A percentile compares a stretch with the other conserved stretches of the same genome.
Conservation (phyloP, 2,797 vertebrate genomes). For the Fratercula arctica region DNA sequence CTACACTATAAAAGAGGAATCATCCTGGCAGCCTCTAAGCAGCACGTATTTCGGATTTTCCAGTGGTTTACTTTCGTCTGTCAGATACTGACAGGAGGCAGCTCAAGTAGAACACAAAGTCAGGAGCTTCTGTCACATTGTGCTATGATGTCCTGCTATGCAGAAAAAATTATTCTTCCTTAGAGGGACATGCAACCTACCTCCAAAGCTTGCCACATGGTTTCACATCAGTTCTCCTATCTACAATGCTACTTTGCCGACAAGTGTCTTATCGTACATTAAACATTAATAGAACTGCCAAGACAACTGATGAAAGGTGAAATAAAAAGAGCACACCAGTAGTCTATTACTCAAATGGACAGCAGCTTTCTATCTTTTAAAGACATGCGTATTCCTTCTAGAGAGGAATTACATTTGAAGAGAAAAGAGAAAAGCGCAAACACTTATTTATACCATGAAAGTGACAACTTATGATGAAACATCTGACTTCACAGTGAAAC, state of each 20-base stretch:
- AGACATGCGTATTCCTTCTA: not conserved
- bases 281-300: not conserved
- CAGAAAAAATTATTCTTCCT: not conserved
- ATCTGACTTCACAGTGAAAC: not conserved
- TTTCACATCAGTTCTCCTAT: not conserved
- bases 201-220: not conserved
- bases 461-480: not conserved
- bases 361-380: not conserved
- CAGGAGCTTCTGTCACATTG: not conserved
- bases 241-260: not conserved
- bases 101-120: not conserved
- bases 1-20: not conserved
- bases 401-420: not conserved
- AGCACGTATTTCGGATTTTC: not conserved
- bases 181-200: not conserved
- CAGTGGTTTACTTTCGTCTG: not conserved
- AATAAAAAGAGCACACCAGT: not conserved
- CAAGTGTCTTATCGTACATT: not conserved
- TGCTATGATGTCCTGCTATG: not conserved
- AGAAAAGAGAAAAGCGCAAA: not conserved
- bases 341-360: not conserved
- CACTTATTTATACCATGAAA: not conserved
- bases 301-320: not conserved
- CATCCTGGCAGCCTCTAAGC: not conserved
- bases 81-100: not conserved